phyloP scores from a whole-genome alignment of 2,888 invertebrate genomes.

The Nomada lathburiana region DNA sequence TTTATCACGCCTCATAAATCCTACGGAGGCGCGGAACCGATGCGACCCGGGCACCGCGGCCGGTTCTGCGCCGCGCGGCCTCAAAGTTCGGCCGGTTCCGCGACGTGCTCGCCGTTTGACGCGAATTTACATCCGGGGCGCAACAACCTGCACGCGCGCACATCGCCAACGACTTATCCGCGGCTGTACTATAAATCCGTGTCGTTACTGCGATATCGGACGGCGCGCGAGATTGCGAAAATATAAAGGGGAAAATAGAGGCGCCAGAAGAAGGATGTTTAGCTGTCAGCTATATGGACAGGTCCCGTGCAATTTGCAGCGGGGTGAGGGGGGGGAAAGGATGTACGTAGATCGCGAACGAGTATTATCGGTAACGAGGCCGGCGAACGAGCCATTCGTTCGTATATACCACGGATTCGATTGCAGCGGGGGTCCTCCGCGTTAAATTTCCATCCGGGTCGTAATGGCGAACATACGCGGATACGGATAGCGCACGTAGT shows the following conservation, averaged over 20 bases:
- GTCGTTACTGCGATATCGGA: slow-evolving; percentile 53
- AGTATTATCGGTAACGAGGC: slow-evolving; percentile 50
- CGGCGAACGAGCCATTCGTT: slow-evolving; percentile 2
- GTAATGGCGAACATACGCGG: background rate
- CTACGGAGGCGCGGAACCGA: slow-evolving; percentile 61
- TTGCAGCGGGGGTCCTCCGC: background rate
- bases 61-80: slow-evolving; percentile 32
- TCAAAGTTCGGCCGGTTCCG: slow-evolving; percentile 54
- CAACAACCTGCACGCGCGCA: slow-evolving; percentile 10
- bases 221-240: slow-evolving; percentile 32
- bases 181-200: slow-evolving; percentile 67
- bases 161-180: slow-evolving; percentile 50
- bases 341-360: slow-evolving; percentile 14
- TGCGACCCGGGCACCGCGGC: slow-evolving; percentile 36
- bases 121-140: slow-evolving; percentile 62
- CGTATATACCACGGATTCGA: background rate
- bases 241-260: slow-evolving; percentile 41
- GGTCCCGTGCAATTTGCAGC: slow-evolving; percentile 39
- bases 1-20: slow-evolving; percentile 74
- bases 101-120: slow-evolving; percentile 54
- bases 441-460: slow-evolving; percentile 36
- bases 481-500: background rate
- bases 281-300: slow-evolving; percentile 20
- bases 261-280: slow-evolving; percentile 18
- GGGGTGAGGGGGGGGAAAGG: background rate